These are phyloP conservation scores for Corticium candelabrum DNA, from an alignment of 37 sponge, comb jelly and placozoan species.

Conservation along the genomic window DNA sequence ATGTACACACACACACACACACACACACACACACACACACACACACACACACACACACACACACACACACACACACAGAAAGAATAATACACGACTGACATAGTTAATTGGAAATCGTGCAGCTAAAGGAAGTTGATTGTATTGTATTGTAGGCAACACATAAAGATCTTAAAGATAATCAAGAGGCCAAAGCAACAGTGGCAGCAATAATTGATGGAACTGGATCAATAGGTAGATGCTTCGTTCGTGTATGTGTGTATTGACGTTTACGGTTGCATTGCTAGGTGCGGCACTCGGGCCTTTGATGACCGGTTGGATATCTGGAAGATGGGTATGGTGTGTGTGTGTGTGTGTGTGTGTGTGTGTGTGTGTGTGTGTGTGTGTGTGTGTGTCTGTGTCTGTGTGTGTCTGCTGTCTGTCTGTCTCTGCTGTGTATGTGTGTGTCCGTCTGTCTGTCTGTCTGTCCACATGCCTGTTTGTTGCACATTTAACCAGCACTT, in stretches of 20 bases:
- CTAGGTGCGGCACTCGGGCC: conserved; percentile 66
- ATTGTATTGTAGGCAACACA: conserved; percentile 55
- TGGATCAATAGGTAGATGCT: conserved; percentile 45
- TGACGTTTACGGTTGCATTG: not conserved
- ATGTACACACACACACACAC: not conserved
- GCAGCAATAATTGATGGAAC: conserved; percentile 82
- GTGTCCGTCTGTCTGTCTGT: too few relatives aligned
- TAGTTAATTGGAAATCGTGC: not conserved
- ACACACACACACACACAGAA: conserved; percentile 12
- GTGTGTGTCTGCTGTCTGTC: too few relatives aligned
- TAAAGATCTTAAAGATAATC: conserved; percentile 35
- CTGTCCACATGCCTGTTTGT: too few relatives aligned
- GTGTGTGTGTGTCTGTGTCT: too few relatives aligned
- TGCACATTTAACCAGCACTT: too few relatives aligned
- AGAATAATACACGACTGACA: not conserved
- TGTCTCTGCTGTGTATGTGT: too few relatives aligned
- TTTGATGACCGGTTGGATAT: conserved; percentile 43
- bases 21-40: not conserved
- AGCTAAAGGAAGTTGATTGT: too few relatives aligned
- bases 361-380: too few relatives aligned
- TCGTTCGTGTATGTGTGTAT: not conserved
- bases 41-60: conserved; percentile 9
- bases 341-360: too few relatives aligned
- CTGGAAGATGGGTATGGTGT: too few relatives aligned
- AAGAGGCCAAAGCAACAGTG: conserved; percentile 75